A percentile compares a stretch with the other conserved stretches of the same genome.
Conservation (phyloP, 1,140 invertebrate genomes). For the Latrodectus geometricus region DNA sequence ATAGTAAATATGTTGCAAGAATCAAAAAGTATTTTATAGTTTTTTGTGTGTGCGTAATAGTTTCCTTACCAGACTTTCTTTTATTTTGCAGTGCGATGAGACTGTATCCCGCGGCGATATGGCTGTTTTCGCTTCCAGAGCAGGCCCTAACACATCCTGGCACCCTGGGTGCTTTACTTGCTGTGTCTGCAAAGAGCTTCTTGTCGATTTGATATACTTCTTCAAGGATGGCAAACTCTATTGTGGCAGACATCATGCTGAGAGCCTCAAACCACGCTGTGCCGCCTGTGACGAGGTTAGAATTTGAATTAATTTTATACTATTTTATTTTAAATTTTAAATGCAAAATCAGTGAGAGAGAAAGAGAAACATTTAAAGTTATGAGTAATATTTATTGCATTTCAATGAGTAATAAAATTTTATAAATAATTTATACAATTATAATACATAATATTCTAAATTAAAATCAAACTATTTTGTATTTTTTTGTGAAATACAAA, state of each 20-base stretch:
- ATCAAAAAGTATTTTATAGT: neutral
- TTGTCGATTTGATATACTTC: conserved; percentile 98
- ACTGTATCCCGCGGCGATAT: conserved; percentile 86
- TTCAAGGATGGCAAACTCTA: conserved; percentile 87
- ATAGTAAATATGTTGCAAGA: neutral
- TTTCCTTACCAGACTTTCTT: neutral
- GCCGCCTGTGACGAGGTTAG: conserved; percentile 95
- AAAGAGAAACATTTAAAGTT: too few relatives aligned
- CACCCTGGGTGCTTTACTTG: conserved; percentile 86
- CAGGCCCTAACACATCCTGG: conserved; percentile 86
- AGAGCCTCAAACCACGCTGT: conserved; percentile 94
- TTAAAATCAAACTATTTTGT: too few relatives aligned
- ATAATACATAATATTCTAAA: too few relatives aligned
- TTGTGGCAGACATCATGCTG: conserved; percentile 96
- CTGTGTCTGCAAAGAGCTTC: conserved; percentile 88
- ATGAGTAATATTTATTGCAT: too few relatives aligned
- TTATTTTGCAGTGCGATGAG: conserved; percentile 81
- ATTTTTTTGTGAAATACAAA: too few relatives aligned
- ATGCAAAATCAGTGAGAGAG: too few relatives aligned
- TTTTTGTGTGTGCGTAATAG: neutral
- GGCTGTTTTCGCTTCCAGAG: conserved; percentile 86
- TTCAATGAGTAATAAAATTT: too few relatives aligned
- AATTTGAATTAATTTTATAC: neutral
- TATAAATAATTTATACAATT: too few relatives aligned
- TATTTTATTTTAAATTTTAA: too few relatives aligned